phyloP scores from a whole-genome alignment of 2,113 vertebrate species.

The Stegostoma tigrinum region DNA sequence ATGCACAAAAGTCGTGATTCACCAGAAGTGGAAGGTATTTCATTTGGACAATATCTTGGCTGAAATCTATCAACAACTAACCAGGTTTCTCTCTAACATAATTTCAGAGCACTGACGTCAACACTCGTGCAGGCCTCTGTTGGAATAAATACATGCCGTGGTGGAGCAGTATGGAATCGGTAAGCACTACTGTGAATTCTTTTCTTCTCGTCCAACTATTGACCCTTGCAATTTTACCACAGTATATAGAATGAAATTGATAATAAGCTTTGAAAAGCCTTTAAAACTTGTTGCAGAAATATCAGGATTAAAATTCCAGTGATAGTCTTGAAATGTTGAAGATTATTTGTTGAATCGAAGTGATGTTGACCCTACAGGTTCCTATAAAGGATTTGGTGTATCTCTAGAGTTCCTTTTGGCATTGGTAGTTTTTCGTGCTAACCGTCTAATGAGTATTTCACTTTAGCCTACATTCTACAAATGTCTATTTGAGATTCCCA shows the following conservation, averaged over 20 bases:
- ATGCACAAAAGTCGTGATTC: background rate
- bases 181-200: constrained; percentile 57
- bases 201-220: too few species aligned
- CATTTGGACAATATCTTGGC: background rate
- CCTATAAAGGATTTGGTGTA: background rate
- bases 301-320: background rate
- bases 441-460: background rate
- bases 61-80: background rate
- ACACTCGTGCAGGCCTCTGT: constrained; percentile 51
- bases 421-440: background rate
- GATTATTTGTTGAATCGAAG: background rate
- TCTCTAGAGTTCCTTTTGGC: background rate
- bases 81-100: background rate
- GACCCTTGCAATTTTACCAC: background rate
- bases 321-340: background rate
- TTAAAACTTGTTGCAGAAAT: background rate
- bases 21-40: background rate
- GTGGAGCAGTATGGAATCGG: constrained; percentile 87
- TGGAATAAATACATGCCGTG: constrained; percentile 72
- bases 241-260: background rate
- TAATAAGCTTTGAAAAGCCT: background rate
- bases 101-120: constrained; percentile 63
- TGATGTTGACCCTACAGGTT: background rate
- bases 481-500: background rate
- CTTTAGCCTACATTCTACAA: background rate